phyloP scores from a whole-genome alignment of 2,888 invertebrate species.

The Endomychus coccineus region DNA sequence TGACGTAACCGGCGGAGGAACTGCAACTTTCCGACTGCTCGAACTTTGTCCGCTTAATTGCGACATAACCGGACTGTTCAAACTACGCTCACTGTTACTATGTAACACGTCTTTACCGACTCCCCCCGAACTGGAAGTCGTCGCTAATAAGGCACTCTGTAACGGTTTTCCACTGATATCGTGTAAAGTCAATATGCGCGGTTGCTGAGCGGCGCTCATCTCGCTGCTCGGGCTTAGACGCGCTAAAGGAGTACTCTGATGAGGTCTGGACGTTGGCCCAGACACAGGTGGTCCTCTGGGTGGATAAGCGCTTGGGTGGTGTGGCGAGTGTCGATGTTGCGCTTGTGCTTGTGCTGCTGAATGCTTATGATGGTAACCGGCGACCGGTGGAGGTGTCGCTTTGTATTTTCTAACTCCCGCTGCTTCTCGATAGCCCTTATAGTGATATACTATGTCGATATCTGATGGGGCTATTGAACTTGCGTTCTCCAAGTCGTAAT shows the following conservation, averaged over 20 bases:
- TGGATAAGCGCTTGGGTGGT: constrained; percentile 67
- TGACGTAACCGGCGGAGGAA: constrained; percentile 61
- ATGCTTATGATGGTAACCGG: constrained; percentile 73
- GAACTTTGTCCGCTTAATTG: constrained; percentile 83
- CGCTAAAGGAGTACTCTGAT: constrained; percentile 87
- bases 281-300: constrained; percentile 66
- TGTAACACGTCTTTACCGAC: constrained; percentile 84
- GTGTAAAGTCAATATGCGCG: constrained; percentile 84
- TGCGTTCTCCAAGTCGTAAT: constrained; percentile 94
- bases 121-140: constrained; percentile 81
- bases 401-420: constrained; percentile 80
- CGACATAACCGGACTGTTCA: constrained; percentile 89
- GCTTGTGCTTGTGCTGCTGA: constrained; percentile 55
- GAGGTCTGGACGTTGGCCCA: constrained; percentile 63
- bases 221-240: constrained; percentile 88
- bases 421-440: constrained; percentile 86
- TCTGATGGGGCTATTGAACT: constrained; percentile 97
- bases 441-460: constrained; percentile 93
- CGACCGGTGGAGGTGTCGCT: constrained; percentile 74
- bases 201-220: constrained; percentile 81
- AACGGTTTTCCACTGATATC: constrained; percentile 90
- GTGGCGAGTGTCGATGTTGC: constrained; percentile 71
- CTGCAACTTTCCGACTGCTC: constrained; percentile 66
- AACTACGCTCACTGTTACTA: constrained; percentile 83
- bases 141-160: constrained; percentile 81